Conservation (phyloP, 2,113 vertebrate species). For the Delphinapterus leucas region DNA sequence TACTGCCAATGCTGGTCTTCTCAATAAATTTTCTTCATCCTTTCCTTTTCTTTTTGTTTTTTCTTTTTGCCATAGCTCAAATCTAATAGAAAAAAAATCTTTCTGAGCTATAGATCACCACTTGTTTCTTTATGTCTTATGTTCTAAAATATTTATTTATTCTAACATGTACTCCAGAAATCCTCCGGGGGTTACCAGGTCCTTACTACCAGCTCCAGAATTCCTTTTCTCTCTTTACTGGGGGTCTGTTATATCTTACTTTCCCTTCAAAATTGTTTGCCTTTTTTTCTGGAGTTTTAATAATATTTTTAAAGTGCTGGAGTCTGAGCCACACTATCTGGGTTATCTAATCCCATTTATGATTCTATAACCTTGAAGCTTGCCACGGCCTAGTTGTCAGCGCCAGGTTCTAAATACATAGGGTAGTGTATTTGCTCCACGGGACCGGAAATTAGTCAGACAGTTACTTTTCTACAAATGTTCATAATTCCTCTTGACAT, state of each 20-base stretch:
- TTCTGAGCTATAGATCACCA: constrained; percentile 10
- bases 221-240: constrained; percentile 19
- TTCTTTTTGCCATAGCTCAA: constrained; percentile 14
- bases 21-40: background rate
- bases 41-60: background rate
- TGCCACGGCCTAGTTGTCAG: constrained; percentile 60
- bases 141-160: constrained; percentile 38
- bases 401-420: constrained; percentile 77
- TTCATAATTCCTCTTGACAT: constrained; percentile 84
- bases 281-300: constrained; percentile 55
- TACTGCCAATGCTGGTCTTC: constrained; percentile 54
- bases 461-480: constrained; percentile 82
- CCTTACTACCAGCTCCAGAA: background rate
- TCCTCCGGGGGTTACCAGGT: background rate
- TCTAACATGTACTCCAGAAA: background rate
- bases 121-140: constrained; percentile 32
- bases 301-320: constrained; percentile 67
- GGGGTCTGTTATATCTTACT: constrained; percentile 19
- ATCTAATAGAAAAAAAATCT: constrained; percentile 50
- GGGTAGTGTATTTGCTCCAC: constrained; percentile 70
- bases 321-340: constrained; percentile 46
- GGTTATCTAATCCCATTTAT: constrained; percentile 82
- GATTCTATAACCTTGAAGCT: constrained; percentile 78
- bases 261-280: constrained; percentile 58
- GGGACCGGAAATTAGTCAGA: constrained; percentile 81